A percentile compares a stretch with the other conserved stretches of the same genome.
These are phyloP conservation scores for Acrossocheilus fasciatus DNA, from an alignment of 2,797 vertebrate species.

Conservation along the genomic window DNA sequence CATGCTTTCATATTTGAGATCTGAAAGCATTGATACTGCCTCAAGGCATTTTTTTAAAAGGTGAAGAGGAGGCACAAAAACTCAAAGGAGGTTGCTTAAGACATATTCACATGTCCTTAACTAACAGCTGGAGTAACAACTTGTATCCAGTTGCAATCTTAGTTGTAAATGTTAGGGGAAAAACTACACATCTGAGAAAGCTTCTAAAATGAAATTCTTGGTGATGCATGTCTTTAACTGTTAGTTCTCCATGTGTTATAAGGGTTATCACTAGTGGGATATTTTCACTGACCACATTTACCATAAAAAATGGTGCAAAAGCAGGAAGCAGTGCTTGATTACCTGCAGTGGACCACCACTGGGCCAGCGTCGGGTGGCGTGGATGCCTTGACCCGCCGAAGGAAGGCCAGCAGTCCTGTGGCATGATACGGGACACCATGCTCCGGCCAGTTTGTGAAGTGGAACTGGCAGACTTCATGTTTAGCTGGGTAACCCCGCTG, in stretches of 20 bases:
- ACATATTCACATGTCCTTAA: background rate
- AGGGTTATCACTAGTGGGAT: background rate
- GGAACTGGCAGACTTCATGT: constrained; percentile 96
- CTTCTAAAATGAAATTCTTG: too few species aligned
- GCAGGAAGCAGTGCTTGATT: background rate
- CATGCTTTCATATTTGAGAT: background rate
- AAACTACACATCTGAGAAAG: too few species aligned
- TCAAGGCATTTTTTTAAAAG: background rate
- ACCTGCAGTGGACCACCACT: constrained; percentile 98
- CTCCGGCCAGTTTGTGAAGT: constrained; percentile 96
- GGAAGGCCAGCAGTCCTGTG: constrained; percentile 93
- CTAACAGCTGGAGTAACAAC: background rate
- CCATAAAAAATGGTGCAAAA: background rate
- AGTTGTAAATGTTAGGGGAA: background rate
- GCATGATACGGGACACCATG: constrained; percentile 94
- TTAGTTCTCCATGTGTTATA: background rate
- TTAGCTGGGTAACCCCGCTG: constrained; percentile 93
- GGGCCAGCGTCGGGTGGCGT: constrained; percentile 91
- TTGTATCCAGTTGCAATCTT: background rate
- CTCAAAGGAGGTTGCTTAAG: background rate
- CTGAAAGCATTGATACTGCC: background rate
- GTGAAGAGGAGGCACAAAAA: background rate
- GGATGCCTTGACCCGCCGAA: constrained; percentile 92
- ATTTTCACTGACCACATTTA: background rate
- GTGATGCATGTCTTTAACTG: too few species aligned